phyloP scores from a whole-genome alignment of 2,113 vertebrate genomes.

The Vicugna pacos region DNA sequence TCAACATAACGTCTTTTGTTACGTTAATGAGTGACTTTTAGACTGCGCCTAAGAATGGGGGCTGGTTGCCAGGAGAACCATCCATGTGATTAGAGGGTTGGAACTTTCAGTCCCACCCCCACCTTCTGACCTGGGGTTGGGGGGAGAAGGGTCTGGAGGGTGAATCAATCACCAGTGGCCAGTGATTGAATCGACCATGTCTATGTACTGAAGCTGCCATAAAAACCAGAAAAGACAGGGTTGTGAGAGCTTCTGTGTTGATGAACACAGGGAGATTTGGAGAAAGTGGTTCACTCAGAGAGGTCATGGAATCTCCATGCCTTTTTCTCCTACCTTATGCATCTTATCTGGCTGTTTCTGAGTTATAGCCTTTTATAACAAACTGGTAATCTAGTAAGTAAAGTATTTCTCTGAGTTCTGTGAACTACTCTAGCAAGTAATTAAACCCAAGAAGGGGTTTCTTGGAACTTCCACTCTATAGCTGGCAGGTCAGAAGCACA shows the following conservation, averaged over 20 bases:
- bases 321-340: not conserved
- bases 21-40: not conserved
- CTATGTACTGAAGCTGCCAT: not conserved
- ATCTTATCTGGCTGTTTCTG: not conserved
- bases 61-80: not conserved
- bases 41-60: not conserved
- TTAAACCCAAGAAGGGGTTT: not conserved
- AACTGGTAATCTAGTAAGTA: constrained; percentile 2
- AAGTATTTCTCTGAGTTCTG: not conserved
- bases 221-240: not conserved
- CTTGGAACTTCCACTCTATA: not conserved
- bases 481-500: not conserved
- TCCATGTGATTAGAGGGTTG: too few species aligned
- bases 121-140: not conserved
- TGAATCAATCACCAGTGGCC: not conserved
- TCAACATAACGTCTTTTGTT: not conserved
- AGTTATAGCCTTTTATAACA: not conserved
- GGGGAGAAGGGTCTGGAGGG: not conserved
- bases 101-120: not conserved
- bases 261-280: not conserved
- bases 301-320: not conserved
- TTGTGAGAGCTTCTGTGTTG: not conserved
- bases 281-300: not conserved
- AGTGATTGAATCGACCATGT: not conserved
- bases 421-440: not conserved